Evolutionary conservation across 37 sponge, comb jelly and placozoan species (phyloP), one percentile per base, ranked within the genome.

Genomic region (Chondrosia reniformis): DNA sequence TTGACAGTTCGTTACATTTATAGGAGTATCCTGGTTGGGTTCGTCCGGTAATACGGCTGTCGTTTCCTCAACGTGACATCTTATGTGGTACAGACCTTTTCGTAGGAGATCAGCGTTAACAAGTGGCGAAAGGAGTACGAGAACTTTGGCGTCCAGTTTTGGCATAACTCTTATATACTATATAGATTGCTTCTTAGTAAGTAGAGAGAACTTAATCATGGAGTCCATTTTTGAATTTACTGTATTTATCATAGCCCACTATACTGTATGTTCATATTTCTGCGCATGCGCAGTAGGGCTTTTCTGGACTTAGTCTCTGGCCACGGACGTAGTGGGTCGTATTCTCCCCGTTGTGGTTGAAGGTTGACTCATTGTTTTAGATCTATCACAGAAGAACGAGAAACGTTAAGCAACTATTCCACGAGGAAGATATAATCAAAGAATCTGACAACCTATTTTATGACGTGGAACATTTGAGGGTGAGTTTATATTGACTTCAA

Each of bases 41-140:
- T 1, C 43, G n/a, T 38, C 42, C 43, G 2, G 15, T 40, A 17
- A 24, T 2, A 38, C 41, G 58, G n/a, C 58, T 0, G 81, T n/a
- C 34, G 84, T 85, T 42, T 91, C 88, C 7, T 64, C 12, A 10
- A 91, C 71, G 5, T 56, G 63, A 39, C 87, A 77, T 1, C 76
- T 25, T 9, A 91, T 57, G 21, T 91, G 85, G 76, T 91, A 91
- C 73, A 69, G 80, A 25, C 92, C 92, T 44, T 83, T 87, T 61
- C 81, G 84, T 78, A 91, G 87, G 0, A 91, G 49, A 30, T 91
- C 88, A 33, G 84, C 45, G 64, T 91, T 91, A 22, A 91, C 87
- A 10, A 91, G 57, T 1, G 92, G 92, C 32, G 81, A 77, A 17
- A 84, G 79, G 15, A 80, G 80, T 42, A 87, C 88, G 27, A 87